These are phyloP conservation scores for Stictonetta naevosa DNA, from an alignment of 2,113 vertebrate genomes.

Conservation along the genomic window DNA sequence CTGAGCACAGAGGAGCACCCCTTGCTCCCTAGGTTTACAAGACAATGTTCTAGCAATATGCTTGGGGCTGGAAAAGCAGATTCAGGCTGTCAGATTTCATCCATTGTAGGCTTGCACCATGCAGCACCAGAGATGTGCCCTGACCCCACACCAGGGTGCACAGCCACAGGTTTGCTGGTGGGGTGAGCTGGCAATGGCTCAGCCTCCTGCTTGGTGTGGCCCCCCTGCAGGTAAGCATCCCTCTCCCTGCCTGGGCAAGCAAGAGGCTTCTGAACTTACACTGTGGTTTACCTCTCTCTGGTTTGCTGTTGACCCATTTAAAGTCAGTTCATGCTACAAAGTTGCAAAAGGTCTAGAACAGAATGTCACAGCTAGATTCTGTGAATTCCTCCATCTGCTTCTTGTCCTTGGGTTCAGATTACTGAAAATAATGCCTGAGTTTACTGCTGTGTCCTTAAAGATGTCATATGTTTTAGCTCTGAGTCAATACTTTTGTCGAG, in stretches of 20 bases:
- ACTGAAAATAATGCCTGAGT: neutral
- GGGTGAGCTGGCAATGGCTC: neutral
- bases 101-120: fast-evolving
- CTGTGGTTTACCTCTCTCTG: neutral
- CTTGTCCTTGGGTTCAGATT: neutral
- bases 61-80: neutral
- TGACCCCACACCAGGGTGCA: neutral
- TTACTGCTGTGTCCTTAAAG: neutral
- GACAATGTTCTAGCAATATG: fast-evolving
- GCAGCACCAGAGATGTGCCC: fast-evolving
- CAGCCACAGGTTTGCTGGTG: fast-evolving
- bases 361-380: neutral
- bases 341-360: neutral
- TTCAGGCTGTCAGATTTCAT: neutral
- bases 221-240: neutral
- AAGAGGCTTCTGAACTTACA: neutral
- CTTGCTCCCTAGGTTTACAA: neutral
- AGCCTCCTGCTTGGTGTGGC: neutral
- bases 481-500: neutral
- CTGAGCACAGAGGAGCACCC: fast-evolving
- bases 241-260: neutral
- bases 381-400: neutral
- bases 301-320: neutral
- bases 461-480: neutral
- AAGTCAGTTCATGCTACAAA: neutral